A percentile compares a stretch with the other conserved stretches of the same genome.
Conservation (phyloP, 1,140 invertebrate genomes). For the Patella vulgata region DNA sequence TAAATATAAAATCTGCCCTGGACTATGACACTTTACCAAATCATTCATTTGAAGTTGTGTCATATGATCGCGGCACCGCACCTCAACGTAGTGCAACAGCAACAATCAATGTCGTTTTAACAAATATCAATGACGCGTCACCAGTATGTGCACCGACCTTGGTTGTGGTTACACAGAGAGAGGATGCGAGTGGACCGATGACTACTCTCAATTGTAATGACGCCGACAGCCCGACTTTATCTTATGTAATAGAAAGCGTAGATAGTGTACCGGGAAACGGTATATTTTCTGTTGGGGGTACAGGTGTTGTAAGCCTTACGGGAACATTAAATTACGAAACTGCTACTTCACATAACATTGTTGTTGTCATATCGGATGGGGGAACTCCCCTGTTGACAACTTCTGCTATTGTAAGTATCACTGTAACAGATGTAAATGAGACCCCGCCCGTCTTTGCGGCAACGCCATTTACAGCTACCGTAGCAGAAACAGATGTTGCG, state of each 20-base stretch:
- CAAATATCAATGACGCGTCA: conserved; percentile 45
- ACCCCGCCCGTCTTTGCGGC: conserved; percentile 34
- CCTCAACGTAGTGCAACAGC: conserved; percentile 19
- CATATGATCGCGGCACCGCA: conserved; percentile 29
- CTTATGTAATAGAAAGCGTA: conserved; percentile 34
- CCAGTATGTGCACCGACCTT: conserved; percentile 35
- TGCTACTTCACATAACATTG: conserved; percentile 13
- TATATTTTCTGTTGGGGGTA: background rate
- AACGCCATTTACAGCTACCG: conserved; percentile 27
- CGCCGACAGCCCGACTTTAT: conserved; percentile 31
- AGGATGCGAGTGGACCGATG: conserved; percentile 21
- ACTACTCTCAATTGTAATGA: conserved; percentile 39
- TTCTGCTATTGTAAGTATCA: conserved; percentile 33
- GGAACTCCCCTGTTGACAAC: conserved; percentile 26
- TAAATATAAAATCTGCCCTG: conserved; percentile 22
- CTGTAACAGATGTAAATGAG: conserved; percentile 48
- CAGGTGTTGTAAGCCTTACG: conserved; percentile 14
- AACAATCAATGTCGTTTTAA: conserved; percentile 35
- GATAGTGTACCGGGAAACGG: conserved; percentile 24
- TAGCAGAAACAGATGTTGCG: conserved; percentile 25
- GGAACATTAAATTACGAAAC: conserved; percentile 42
- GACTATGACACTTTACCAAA: conserved; percentile 22
- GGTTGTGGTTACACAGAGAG: conserved; percentile 21
- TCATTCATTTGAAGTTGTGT: conserved; percentile 17
- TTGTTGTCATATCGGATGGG: conserved; percentile 28